Percentiles rank a stretch among this genome's conserved stretches.
Conservation (phyloP, 2,888 invertebrate genomes). For the Ennomos fuscantarius region DNA sequence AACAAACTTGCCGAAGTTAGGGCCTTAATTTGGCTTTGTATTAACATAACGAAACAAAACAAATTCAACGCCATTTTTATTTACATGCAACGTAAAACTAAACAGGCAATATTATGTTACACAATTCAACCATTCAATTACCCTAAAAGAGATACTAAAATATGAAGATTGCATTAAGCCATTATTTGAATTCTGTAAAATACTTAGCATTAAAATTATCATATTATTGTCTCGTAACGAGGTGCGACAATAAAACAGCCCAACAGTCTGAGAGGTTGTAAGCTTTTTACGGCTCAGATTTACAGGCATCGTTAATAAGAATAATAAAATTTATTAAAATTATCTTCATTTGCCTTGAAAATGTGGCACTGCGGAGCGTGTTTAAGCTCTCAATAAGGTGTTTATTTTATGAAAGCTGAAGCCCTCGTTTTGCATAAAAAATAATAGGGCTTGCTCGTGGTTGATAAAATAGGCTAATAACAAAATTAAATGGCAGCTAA, state of each 20-base stretch:
- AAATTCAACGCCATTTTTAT: no score
- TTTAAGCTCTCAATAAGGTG: constrained; percentile 44
- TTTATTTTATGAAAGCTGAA: constrained; percentile 35
- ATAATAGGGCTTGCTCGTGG: constrained; percentile 9
- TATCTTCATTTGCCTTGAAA: constrained; percentile 39
- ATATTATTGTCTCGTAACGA: constrained; percentile 22
- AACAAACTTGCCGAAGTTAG: no score
- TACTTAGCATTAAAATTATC: constrained; percentile 18
- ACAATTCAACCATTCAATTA: constrained; percentile 2
- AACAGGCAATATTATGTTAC: background rate
- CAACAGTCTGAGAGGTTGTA: constrained; percentile 23
- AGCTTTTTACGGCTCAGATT: constrained; percentile 21
- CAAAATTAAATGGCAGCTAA: background rate
- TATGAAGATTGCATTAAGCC: constrained; percentile 9
- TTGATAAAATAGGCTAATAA: constrained; percentile 17
- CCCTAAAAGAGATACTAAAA: constrained; percentile 8
- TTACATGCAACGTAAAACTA: no score
- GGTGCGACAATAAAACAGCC: constrained; percentile 22
- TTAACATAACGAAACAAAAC: no score
- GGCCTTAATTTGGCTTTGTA: no score
- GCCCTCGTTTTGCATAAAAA: constrained; percentile 15
- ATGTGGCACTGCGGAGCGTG: constrained; percentile 40
- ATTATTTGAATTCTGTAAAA: constrained; percentile 11
- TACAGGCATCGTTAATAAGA: constrained; percentile 18
- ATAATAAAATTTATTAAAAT: constrained; percentile 36